These are phyloP conservation scores for Malurus cyaneus DNA, from an alignment of 2,113 vertebrate species.

Conservation along the genomic window DNA sequence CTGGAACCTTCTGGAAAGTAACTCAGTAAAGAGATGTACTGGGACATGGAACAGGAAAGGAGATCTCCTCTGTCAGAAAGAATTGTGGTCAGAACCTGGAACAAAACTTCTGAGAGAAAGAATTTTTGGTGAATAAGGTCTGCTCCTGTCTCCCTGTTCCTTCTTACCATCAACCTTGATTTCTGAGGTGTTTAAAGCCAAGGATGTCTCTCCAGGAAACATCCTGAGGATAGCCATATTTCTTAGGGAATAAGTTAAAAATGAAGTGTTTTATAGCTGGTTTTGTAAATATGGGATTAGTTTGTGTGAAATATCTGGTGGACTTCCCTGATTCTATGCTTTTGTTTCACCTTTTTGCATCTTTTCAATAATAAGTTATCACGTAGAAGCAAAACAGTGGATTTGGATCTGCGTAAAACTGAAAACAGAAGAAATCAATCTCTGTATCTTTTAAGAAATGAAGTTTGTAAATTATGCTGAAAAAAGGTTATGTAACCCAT, in stretches of 20 bases:
- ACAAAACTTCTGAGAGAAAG: background rate
- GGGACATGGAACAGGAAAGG: background rate
- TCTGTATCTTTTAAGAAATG: background rate
- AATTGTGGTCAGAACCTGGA: background rate
- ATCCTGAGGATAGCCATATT: background rate
- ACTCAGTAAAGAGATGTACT: background rate
- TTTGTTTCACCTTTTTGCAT: background rate
- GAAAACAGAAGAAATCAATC: background rate
- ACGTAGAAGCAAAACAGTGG: background rate
- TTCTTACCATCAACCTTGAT: background rate
- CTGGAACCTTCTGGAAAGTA: background rate
- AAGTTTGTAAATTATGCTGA: background rate
- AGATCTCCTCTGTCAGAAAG: background rate
- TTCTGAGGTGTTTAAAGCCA: background rate
- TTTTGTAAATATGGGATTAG: background rate
- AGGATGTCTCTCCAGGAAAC: background rate
- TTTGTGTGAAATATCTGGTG: background rate
- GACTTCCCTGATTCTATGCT: background rate
- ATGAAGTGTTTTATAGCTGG: background rate
- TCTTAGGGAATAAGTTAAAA: background rate
- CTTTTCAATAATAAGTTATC: background rate
- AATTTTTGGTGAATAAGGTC: background rate
- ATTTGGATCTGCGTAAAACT: background rate
- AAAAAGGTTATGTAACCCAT: background rate
- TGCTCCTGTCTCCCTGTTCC: background rate